Conservation (phyloP, 1,140 invertebrate genomes). For the Hyphantria cunea region DNA sequence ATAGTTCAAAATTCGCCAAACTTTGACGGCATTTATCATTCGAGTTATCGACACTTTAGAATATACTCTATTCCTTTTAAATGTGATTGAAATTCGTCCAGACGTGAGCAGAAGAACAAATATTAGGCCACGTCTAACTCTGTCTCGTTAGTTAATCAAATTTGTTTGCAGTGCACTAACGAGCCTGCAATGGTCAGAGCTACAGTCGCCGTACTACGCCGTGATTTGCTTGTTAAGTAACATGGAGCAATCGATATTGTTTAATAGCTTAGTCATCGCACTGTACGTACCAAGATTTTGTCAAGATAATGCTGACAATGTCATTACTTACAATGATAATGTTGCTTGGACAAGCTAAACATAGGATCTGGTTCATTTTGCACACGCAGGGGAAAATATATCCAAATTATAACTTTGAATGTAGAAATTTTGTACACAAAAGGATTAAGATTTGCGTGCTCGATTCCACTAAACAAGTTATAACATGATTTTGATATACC, state of each 20-base stretch:
- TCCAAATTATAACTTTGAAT: too few relatives aligned
- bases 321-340: too few relatives aligned
- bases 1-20: neutral
- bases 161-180: slow-evolving; percentile 70
- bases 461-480: too few relatives aligned
- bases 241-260: slow-evolving; percentile 27
- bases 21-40: neutral
- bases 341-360: too few relatives aligned
- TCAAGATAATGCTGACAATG: too few relatives aligned
- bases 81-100: slow-evolving; percentile 16
- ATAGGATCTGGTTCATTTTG: too few relatives aligned
- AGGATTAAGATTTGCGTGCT: too few relatives aligned
- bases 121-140: slow-evolving; percentile 44
- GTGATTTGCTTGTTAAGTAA: slow-evolving; percentile 55
- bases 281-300: neutral
- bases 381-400: too few relatives aligned
- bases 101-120: slow-evolving; percentile 24
- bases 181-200: slow-evolving; percentile 47
- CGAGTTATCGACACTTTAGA: neutral
- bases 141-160: slow-evolving; percentile 74
- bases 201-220: slow-evolving; percentile 40
- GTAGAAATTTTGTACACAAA: too few relatives aligned
- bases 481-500: too few relatives aligned
- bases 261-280: slow-evolving; percentile 24
- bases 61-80: neutral